Evolutionary conservation across 2,113 vertebrate genomes (phyloP).

Genomic region (Callaeas wilsoni): DNA sequence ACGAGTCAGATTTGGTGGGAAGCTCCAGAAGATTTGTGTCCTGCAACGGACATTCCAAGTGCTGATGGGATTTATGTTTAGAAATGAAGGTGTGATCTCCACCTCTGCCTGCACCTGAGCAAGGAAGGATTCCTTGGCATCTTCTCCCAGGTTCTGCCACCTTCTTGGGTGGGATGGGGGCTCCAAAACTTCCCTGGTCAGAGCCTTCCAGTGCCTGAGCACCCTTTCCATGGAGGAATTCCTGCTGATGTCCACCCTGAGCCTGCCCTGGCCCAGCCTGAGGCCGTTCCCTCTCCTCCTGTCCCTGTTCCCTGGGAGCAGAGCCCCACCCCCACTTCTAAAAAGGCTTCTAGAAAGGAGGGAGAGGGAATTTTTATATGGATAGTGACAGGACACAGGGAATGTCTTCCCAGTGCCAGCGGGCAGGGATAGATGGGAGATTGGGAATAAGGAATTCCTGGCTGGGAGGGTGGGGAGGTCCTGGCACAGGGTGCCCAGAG

Average conservation of each 20-base stretch:
- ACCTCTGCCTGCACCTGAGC: neutral
- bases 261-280: neutral
- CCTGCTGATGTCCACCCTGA: neutral
- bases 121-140: neutral
- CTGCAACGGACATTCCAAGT: no score
- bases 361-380: neutral
- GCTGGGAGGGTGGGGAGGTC: neutral
- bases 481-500: neutral
- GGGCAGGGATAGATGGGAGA: neutral
- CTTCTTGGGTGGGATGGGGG: neutral
- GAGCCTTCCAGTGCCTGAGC: rapidly evolving
- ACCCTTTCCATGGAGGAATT: neutral
- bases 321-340: neutral
- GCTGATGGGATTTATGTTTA: rapidly evolving
- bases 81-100: neutral
- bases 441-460: neutral
- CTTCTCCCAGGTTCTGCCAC: neutral
- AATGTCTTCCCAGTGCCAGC: neutral
- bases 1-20: no score
- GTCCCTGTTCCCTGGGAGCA: neutral
- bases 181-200: neutral
- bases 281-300: neutral
- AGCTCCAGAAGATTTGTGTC: neutral
- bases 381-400: neutral
- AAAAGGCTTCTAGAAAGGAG: no score